phyloP scores from a whole-genome alignment of 2,888 invertebrate species.

The Rutpela maculata region DNA sequence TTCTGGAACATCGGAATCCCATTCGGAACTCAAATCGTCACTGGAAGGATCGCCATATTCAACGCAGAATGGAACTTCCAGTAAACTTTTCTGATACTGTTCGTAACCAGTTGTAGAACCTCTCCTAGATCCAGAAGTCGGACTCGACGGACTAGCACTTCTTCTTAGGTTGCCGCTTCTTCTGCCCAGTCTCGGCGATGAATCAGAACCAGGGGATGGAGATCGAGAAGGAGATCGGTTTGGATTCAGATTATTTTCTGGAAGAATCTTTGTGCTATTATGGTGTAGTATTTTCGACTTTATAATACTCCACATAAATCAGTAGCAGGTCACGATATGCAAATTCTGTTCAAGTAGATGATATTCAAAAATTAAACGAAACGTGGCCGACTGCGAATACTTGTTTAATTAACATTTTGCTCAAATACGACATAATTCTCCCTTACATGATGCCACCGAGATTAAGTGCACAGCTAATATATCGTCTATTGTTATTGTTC shows the following conservation, averaged over 20 bases:
- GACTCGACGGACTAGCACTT: conserved; percentile 66
- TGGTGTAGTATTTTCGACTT: not conserved
- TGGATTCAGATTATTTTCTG: conserved; percentile 58
- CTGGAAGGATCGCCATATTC: conserved; percentile 94
- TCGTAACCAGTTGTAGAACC: conserved; percentile 78
- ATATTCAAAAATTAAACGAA: not conserved
- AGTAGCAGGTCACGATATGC: not conserved
- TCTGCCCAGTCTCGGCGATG: conserved; percentile 61
- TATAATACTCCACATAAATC: not conserved
- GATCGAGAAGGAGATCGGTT: conserved; percentile 64
- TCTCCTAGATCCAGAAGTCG: conserved; percentile 60
- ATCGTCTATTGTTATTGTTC: too few species aligned
- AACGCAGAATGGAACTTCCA: conserved; percentile 84
- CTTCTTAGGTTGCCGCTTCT: conserved; percentile 63
- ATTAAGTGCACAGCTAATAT: too few species aligned
- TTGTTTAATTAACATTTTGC: too few species aligned
- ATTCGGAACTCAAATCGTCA: conserved; percentile 93
- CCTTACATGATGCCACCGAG: too few species aligned
- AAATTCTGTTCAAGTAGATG: not conserved
- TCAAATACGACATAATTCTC: too few species aligned
- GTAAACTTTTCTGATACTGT: conserved; percentile 85
- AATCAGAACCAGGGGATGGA: conserved; percentile 64
- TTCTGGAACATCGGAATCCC: conserved; percentile 89
- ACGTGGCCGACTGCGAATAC: too few species aligned
- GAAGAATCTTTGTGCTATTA: conserved; percentile 38